Evolutionary conservation across 2,797 vertebrate genomes (phyloP), one percentile per base, ranked within the genome.

Genomic region (Margarornis squamiger): DNA sequence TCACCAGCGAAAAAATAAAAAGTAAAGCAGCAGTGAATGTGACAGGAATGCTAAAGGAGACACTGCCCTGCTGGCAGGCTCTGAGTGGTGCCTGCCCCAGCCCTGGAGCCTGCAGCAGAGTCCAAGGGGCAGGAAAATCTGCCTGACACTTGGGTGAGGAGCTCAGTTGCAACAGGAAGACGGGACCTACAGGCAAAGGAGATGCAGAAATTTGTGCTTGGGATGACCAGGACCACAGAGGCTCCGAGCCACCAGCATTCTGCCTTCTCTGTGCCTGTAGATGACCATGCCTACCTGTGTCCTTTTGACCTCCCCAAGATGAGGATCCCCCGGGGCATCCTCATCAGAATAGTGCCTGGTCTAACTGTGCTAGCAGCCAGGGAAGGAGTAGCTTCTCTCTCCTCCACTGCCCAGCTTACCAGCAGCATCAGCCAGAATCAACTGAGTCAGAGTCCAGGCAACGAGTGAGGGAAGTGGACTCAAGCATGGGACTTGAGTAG

Each of bases 401-500:
- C 43, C 65, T 63, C 38, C 3, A 0, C 39, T 49, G 46, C 86
- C 79, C 67, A 14, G 22, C 54, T 62, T 30, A 51, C 63, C 88
- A 36, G 43, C 48, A 48, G 51, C 67, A 26, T 10, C 68, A 83
- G n/a, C 71, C 22, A 0, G 74, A 39, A 90, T 46, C 39, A 2
- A n/a, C 88, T 4, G 0, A 94, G 55, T 23, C 76, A 45, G 52
- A 94, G 88, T 65, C 70, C 46, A 79, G 55, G 78, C 68, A 92
- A 79, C 4, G 0, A 68, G 63, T 36, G n/a, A 55, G 80, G 77
- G 88, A 95, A 96, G 88, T 93, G 94, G 92, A 93, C 93, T 97
- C 30, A 32, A 96, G 83, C 54, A 23, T 57, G 70, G 94, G 79
- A 88, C 95, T 95, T 45, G 83, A 96, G 86, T 94, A 96, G 91